A percentile compares a stretch with the other conserved stretches of the same genome.
Evolutionary conservation across 2,888 invertebrate genomes (phyloP).

Genomic region (Entomobrya proxima): DNA sequence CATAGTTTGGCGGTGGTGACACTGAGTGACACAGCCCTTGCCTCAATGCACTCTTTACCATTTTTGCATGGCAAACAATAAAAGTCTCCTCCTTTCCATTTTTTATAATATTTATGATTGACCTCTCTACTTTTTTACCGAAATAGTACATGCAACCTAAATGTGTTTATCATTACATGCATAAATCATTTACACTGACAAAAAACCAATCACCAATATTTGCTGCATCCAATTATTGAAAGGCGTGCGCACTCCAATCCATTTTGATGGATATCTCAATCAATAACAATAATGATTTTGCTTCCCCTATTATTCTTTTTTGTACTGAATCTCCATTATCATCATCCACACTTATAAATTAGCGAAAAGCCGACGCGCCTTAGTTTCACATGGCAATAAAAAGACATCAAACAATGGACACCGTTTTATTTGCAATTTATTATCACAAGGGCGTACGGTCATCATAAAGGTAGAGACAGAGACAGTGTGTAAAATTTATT

Average conservation of each 20-base stretch:
- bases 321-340: neutral
- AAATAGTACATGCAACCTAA: neutral
- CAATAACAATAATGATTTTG: neutral
- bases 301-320: neutral
- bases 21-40: slow-evolving; percentile 53
- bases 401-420: neutral
- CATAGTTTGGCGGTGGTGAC: neutral
- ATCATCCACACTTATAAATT: neutral
- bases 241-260: slow-evolving; percentile 47
- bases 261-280: slow-evolving; percentile 33
- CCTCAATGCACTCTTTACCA: neutral
- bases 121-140: slow-evolving; percentile 21
- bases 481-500: too few species aligned
- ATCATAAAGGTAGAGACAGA: too few species aligned
- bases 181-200: slow-evolving; percentile 25
- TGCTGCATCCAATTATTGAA: slow-evolving; percentile 37
- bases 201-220: slow-evolving; percentile 8
- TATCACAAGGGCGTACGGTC: too few species aligned
- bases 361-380: slow-evolving; percentile 17
- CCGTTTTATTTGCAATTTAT: neutral
- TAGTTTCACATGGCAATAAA: slow-evolving; percentile 37
- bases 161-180: neutral
- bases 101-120: neutral
- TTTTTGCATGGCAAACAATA: too few species aligned
- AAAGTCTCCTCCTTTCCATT: slow-evolving; percentile 21